Conservation (phyloP, 2,888 invertebrate species). For the Tinea trinotella region DNA sequence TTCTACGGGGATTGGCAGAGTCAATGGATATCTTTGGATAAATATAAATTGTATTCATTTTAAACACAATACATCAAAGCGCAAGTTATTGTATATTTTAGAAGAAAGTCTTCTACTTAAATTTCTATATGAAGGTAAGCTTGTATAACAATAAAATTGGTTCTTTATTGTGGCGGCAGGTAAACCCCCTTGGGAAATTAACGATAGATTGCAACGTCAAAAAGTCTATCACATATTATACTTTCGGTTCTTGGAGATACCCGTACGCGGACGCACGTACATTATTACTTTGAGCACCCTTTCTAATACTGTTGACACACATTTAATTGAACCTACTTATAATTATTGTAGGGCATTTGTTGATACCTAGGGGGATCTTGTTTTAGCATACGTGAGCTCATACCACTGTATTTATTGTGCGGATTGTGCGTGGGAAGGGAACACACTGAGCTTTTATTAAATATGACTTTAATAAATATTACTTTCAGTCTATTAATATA, state of each 20-base stretch:
- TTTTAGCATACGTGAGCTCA: background rate
- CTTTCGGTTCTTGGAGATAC: constrained; percentile 34
- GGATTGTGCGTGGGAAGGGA: too few species aligned
- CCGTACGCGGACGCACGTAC: constrained; percentile 36
- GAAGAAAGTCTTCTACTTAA: constrained; percentile 1
- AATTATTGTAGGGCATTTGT: background rate
- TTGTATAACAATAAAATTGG: constrained; percentile 56
- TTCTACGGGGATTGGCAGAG: too few species aligned
- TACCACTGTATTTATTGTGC: too few species aligned
- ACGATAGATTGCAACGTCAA: constrained; percentile 36
- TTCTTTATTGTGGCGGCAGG: constrained; percentile 61
- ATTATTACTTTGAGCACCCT: constrained; percentile 32
- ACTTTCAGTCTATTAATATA: too few species aligned
- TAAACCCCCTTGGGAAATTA: constrained; percentile 63
- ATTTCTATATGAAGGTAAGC: constrained; percentile 24
- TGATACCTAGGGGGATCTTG: background rate
- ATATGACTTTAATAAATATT: too few species aligned
- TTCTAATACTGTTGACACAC: background rate
- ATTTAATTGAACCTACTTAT: background rate
- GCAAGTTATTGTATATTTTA: constrained; percentile 1
- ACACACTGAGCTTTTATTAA: too few species aligned
- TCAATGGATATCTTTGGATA: too few species aligned
- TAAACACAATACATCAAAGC: too few species aligned
- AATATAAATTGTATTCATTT: too few species aligned
- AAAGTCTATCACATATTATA: constrained; percentile 62